Evolutionary conservation across 64 coral and sea anemone species (phyloP), one percentile per base, ranked within the genome.

Genomic region (Catalaphyllia jardinei): DNA sequence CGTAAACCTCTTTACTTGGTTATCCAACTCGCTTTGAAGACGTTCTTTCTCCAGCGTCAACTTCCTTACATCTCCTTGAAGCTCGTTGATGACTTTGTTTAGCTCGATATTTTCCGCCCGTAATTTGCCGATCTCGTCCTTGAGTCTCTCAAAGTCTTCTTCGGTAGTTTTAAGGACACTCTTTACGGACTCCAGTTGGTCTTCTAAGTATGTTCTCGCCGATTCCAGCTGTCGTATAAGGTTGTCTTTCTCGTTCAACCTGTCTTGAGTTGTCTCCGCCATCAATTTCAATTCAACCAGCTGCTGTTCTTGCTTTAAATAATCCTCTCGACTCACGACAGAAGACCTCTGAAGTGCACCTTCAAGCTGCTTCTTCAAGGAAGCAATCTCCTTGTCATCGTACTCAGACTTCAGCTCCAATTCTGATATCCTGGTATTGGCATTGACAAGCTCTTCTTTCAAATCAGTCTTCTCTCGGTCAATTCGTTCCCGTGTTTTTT

Each of bases 381-480:
- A 92, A 67, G 72, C 78, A 52, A 95, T 95, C 24, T 98, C 96
- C 60, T 95, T 98, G 10, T 82, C 84, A 35, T 78, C 88, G 84
- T 91, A 95, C 62, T 95, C 96, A 13, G 88, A 87, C 51, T 98
- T 98, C 27, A 98, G 79, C 52, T 98, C 96, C 29, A 95, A 61
- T 22, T 98, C 96, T 17, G 96, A 95, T 71, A 91, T 93, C 65
- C 73, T 95, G 29, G 94, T 82, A 31, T 75, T 91, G 29, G 96
- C 78, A 77, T 86, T 83, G 67, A 95, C 86, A 28, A 98, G 59
- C 20, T 94, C 93, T 64, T 91, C 90, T 59, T 93, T 98, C 17
- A 98, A 65, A 6, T 93, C 94, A 57, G 87, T 75, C 72, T 93
- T 95, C 27, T 98, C 91, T 22, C 85, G 76, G 13, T 90, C 89